Base-by-base conservation (phyloP, 1,140 invertebrate species). In the Andricus grossulariae region DNA sequence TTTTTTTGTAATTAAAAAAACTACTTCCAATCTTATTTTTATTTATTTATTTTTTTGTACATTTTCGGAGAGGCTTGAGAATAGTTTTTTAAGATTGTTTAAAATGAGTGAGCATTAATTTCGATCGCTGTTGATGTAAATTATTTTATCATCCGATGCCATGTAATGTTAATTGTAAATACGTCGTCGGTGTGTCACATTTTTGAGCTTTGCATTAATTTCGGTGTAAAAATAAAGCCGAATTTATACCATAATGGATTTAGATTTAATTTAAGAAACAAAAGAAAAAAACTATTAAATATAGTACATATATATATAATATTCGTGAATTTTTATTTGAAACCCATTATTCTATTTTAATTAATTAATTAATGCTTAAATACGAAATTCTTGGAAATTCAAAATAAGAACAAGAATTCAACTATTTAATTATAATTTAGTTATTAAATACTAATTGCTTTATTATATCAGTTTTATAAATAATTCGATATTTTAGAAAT, bases 131-230 rank as follows among this genome's bases (percentile, higher is more conserved):
- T 87, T 85, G 75, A 78, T 85, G 83, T 89, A 88, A 78, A 89
- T 84, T 84, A 88, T 73, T 82, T 82, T 82, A 83, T 84, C 79
- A 72, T 83, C 83, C 83, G 88, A 84, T 88, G 89, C 85, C 81
- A 81, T 90, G 83, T 87, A 88, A 88, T 88, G 87, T 88, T 89
- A 87, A 80, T 86, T 90, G 86, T 90, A 90, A 89, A 90, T 89
- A 90, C 78, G 82, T 87, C 76, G 81, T 88, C 77, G 84, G 86
- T 84, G 85, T 87, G 87, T 86, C 86, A 89, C 87, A 82, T 78
- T 79, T 84, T 85, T 87, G 84, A 84, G 86, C 86, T 90, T 90
- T 87, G 84, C 60, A 83, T 89, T 90, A 88, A 87, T 88, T 90
- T 88, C 87, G 71, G 83, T 90, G 88, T 90, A 88, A 88, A 88